Conservation (phyloP, 2,797 vertebrate genomes). For the Acomys russatus region DNA sequence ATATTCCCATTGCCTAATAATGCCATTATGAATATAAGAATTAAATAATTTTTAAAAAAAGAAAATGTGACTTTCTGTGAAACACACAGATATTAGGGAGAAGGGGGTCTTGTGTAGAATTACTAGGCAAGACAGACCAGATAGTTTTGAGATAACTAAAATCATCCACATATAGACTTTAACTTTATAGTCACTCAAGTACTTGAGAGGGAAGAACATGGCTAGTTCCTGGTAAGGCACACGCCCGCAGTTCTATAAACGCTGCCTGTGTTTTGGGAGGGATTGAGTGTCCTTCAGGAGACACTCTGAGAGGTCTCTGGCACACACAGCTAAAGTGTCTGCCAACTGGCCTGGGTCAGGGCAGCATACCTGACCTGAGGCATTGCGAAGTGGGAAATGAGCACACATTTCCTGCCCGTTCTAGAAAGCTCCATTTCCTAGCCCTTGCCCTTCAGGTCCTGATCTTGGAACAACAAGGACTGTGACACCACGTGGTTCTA, state of each 20-base stretch:
- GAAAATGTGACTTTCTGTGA: constrained; percentile 4
- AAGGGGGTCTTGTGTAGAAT: not conserved
- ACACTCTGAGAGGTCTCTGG: not conserved
- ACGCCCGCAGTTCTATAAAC: not conserved
- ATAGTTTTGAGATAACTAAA: not conserved
- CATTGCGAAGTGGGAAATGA: constrained; percentile 61
- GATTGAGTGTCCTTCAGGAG: not conserved
- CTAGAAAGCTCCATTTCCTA: constrained; percentile 8
- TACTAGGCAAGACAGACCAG: not conserved
- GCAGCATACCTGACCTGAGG: not conserved
- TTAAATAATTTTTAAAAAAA: not conserved
- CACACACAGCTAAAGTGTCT: not conserved
- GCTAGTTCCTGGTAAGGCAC: not conserved
- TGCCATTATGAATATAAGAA: constrained; percentile 4
- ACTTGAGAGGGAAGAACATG: not conserved
- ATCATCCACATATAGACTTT: not conserved
- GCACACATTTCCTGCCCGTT: constrained; percentile 58
- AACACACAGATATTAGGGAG: not conserved
- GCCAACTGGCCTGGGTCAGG: not conserved
- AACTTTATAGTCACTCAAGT: not conserved
- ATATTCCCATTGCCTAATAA: not conserved
- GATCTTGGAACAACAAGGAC: constrained; percentile 5
- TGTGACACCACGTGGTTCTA: not conserved
- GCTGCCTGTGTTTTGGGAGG: not conserved
- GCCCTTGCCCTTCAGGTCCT: not conserved